Conservation (phyloP, 2,113 vertebrate genomes). For the Xiphorhynchus elegans region DNA sequence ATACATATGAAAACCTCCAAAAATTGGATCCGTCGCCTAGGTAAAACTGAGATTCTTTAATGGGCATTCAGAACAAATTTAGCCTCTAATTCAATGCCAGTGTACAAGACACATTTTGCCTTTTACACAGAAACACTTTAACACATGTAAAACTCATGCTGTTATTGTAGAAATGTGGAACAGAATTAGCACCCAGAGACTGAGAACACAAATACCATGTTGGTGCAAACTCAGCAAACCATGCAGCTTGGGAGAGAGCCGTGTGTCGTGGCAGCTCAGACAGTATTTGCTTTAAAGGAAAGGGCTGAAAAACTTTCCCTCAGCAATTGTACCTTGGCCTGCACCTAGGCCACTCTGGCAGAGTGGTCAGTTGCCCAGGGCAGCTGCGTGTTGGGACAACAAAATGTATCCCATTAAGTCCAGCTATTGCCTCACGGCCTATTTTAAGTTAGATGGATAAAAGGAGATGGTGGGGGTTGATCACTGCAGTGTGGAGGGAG, state of each 20-base stretch:
- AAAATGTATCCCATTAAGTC: not conserved
- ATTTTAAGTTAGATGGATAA: conserved; percentile 16
- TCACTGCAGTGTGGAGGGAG: not conserved
- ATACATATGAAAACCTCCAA: not conserved
- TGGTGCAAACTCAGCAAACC: not conserved
- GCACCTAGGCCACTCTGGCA: not conserved
- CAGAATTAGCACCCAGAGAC: not conserved
- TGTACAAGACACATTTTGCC: not conserved
- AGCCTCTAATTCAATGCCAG: not conserved
- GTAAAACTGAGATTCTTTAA: not conserved
- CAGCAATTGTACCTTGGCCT: not conserved
- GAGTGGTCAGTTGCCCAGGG: not conserved
- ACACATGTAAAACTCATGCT: not conserved
- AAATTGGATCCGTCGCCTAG: not conserved
- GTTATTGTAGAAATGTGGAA: not conserved
- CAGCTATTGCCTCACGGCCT: conserved; percentile 17
- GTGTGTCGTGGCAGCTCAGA: rapidly evolving
- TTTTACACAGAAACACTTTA: not conserved
- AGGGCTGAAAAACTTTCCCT: not conserved
- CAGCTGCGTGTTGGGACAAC: conserved; percentile 27
- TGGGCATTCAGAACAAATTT: not conserved
- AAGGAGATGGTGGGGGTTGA: not conserved
- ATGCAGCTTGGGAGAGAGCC: not conserved
- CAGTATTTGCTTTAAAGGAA: not conserved
- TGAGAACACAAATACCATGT: rapidly evolving